Conservation (phyloP, 2,888 invertebrate species). For the Acronicta alni region DNA sequence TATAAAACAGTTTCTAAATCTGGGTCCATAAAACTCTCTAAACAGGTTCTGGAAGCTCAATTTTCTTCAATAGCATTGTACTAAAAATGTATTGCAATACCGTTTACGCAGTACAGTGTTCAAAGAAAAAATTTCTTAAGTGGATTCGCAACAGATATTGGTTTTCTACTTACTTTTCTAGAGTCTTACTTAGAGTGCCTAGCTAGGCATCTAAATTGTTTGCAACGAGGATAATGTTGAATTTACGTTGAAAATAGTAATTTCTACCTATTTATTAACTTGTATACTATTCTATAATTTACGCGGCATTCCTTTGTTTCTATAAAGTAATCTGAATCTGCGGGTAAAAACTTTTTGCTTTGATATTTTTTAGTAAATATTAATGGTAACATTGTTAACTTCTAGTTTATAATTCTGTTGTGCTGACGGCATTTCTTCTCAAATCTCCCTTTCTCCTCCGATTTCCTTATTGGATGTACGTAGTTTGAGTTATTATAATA, state of each 20-base stretch:
- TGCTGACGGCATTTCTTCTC: no score
- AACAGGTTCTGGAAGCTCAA: not conserved
- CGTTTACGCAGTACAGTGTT: constrained; percentile 24
- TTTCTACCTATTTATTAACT: constrained; percentile 46
- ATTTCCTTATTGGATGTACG: no score
- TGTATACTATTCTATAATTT: constrained; percentile 46
- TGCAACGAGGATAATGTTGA: no score
- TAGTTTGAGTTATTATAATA: no score
- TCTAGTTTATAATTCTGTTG: no score
- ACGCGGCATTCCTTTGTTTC: constrained; percentile 32
- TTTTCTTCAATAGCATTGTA: no score
- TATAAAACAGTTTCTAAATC: no score
- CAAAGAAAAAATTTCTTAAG: constrained; percentile 37
- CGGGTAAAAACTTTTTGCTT: no score
- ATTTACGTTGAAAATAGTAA: constrained; percentile 15
- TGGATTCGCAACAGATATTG: constrained; percentile 29
- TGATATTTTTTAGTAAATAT: no score
- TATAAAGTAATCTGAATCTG: constrained; percentile 30
- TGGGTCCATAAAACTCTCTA: not conserved
- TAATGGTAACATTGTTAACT: no score
- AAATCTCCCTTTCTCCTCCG: no score
- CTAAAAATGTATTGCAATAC: no score
- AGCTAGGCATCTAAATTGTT: constrained; percentile 26
- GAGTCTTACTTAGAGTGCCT: constrained; percentile 12
- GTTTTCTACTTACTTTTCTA: constrained; percentile 24